phyloP scores from a whole-genome alignment of 2,888 invertebrate species.

The Agelastica alni region DNA sequence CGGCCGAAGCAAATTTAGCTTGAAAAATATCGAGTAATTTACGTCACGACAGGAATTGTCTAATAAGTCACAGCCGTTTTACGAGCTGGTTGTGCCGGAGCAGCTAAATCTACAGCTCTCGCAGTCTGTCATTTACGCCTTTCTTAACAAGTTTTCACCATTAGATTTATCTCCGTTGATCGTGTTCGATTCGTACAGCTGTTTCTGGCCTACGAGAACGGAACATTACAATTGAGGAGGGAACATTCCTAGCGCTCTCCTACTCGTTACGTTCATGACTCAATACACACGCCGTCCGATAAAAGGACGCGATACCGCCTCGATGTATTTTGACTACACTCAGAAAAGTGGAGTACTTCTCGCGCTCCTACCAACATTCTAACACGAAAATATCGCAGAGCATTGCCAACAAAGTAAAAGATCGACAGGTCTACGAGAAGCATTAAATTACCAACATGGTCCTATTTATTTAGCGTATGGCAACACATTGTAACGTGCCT shows the following conservation, averaged over 20 bases:
- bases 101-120: slow-evolving; percentile 50
- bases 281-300: slow-evolving; percentile 47
- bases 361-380: no score
- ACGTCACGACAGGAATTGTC: slow-evolving; percentile 43
- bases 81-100: slow-evolving; percentile 34
- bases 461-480: no score
- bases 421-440: no score
- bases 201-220: slow-evolving; percentile 53
- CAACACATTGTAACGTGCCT: no score
- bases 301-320: slow-evolving; percentile 45
- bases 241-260: slow-evolving; percentile 47
- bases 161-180: slow-evolving; percentile 58
- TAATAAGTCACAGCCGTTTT: slow-evolving; percentile 48
- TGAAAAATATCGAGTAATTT: slow-evolving; percentile 31
- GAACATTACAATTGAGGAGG: slow-evolving; percentile 38
- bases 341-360: no score
- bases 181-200: slow-evolving; percentile 56
- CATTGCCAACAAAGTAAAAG: no score
- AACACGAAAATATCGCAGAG: no score
- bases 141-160: slow-evolving; percentile 57
- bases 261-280: slow-evolving; percentile 52
- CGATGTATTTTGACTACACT: slow-evolving; percentile 1
- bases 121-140: slow-evolving; percentile 53
- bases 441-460: no score
- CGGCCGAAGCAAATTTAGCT: slow-evolving; percentile 29